Conservation (phyloP, 2,888 invertebrate species). For the Drosophila stalkeri region DNA sequence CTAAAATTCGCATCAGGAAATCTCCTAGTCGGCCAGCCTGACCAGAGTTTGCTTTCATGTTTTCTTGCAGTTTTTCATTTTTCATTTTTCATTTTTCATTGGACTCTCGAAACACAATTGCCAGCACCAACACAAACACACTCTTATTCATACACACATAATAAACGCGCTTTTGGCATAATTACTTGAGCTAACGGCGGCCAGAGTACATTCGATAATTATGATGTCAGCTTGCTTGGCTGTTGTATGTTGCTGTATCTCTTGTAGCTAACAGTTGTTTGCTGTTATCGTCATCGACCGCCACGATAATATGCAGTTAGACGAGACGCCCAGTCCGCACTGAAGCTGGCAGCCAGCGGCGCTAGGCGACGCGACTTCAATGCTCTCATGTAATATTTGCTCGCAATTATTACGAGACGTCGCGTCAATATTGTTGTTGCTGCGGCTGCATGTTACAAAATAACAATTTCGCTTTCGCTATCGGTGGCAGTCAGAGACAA, state of each 20-base stretch:
- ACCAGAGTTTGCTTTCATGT: no score
- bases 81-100: no score
- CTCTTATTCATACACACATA: conserved; percentile 11
- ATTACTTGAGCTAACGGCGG: conserved; percentile 50
- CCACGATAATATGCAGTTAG: conserved; percentile 58
- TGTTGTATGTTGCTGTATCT: conserved; percentile 28
- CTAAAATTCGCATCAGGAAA: no score
- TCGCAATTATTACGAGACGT: conserved; percentile 74
- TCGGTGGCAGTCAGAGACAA: conserved; percentile 33
- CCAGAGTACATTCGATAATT: conserved; percentile 68
- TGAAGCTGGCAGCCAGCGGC: conserved; percentile 30
- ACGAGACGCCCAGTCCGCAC: conserved; percentile 43
- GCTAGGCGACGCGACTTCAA: conserved; percentile 5
- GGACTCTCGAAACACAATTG: not conserved
- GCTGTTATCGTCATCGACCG: conserved; percentile 69
- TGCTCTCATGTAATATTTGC: conserved; percentile 75
- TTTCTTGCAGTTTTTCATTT: no score
- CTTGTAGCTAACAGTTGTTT: conserved; percentile 8
- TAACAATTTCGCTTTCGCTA: conserved; percentile 75
- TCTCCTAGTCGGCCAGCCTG: no score
- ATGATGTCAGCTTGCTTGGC: conserved; percentile 56
- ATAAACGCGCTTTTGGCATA: conserved; percentile 77
- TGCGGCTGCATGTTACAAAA: conserved; percentile 79
- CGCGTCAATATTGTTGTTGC: conserved; percentile 57
- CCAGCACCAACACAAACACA: not conserved